Evolutionary conservation across 2,797 vertebrate species (phyloP).

Genomic region (Crax fasciolata): DNA sequence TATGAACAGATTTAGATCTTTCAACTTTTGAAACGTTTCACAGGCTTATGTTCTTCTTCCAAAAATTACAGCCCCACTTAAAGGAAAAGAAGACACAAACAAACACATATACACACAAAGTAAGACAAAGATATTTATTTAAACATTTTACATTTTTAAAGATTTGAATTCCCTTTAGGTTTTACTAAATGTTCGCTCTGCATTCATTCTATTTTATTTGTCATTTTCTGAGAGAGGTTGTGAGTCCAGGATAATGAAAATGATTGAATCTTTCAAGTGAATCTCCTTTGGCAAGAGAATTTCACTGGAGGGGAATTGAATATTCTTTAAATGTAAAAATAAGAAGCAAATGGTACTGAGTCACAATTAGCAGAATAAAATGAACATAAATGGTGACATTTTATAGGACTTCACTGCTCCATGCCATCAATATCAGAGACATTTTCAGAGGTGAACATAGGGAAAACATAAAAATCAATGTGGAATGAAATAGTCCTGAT

Average conservation of each 20-base stretch:
- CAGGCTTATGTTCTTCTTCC: neutral
- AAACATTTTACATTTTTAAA: neutral
- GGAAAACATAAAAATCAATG: neutral
- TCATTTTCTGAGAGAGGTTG: neutral
- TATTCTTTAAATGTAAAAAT: neutral
- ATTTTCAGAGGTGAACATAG: neutral
- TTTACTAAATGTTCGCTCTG: neutral
- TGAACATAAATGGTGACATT: neutral
- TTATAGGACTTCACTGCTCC: neutral
- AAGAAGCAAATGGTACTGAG: neutral
- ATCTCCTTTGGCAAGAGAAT: neutral
- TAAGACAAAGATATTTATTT: neutral
- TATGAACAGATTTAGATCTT: neutral
- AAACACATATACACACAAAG: neutral
- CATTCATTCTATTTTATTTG: neutral
- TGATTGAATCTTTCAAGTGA: neutral
- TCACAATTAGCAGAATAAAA: conserved; percentile 10
- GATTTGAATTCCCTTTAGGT: neutral
- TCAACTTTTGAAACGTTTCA: neutral
- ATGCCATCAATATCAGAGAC: neutral
- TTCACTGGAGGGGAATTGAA: neutral
- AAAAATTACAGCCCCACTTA: neutral
- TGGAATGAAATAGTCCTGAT: neutral
- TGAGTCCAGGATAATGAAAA: neutral
- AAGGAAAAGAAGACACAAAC: neutral